phyloP scores from a whole-genome alignment of 2,113 vertebrate genomes.

The Seriola quinqueradiata region DNA sequence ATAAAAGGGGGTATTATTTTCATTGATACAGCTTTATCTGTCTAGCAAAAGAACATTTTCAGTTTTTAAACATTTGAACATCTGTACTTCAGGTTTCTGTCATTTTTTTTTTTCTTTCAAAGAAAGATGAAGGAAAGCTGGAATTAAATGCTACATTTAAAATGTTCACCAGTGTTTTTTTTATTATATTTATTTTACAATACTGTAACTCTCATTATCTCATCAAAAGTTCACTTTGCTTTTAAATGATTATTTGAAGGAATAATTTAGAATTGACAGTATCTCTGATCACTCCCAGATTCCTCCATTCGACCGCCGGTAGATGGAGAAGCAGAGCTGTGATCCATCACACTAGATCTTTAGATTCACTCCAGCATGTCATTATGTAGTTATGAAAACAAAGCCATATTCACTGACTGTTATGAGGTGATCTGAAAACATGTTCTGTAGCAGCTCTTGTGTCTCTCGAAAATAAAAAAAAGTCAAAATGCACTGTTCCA shows the following conservation, averaged over 20 bases:
- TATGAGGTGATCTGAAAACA: not conserved
- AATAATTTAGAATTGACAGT: not conserved
- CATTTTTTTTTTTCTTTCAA: not conserved
- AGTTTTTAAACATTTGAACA: not conserved
- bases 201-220: not conserved
- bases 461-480: not conserved
- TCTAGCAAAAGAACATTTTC: not conserved
- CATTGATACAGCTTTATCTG: conserved; percentile 20
- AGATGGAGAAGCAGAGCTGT: conserved; percentile 50
- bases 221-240: not conserved
- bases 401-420: not conserved
- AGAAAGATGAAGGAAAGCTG: not conserved
- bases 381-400: not conserved
- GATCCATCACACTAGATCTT: not conserved
- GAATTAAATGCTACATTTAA: not conserved
- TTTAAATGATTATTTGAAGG: not conserved
- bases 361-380: not conserved
- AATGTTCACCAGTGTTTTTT: not conserved
- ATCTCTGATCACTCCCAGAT: not conserved
- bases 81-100: not conserved
- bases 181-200: not conserved
- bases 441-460: not conserved
- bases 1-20: not conserved
- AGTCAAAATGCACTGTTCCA: no score
- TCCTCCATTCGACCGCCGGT: conserved; percentile 23